These are phyloP conservation scores for Sebastes nivosus DNA, from an alignment of 2,797 vertebrate genomes.

Conservation along the genomic window DNA sequence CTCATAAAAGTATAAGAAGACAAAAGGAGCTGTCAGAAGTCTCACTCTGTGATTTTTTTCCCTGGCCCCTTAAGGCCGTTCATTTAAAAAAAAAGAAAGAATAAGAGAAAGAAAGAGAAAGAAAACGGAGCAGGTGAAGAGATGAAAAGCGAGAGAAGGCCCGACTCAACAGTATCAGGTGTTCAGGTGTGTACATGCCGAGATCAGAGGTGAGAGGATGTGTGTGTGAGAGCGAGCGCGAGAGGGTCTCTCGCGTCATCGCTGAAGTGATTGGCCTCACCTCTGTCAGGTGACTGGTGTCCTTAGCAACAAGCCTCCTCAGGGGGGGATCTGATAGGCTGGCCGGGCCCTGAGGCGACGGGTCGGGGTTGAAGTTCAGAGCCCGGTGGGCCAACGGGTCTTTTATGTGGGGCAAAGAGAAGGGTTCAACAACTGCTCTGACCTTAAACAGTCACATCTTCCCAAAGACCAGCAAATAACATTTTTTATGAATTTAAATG, in stretches of 20 bases:
- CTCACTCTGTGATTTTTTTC: slow-evolving; percentile 42
- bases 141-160: slow-evolving; percentile 66
- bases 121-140: slow-evolving; percentile 51
- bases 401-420: slow-evolving; percentile 7
- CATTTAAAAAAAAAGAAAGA: slow-evolving; percentile 32
- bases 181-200: slow-evolving; percentile 64
- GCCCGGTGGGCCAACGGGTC: slow-evolving; percentile 3
- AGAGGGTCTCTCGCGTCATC: slow-evolving; percentile 20
- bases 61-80: slow-evolving; percentile 49
- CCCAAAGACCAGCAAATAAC: not conserved
- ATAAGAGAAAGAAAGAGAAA: slow-evolving; percentile 23
- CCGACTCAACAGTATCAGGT: slow-evolving; percentile 78
- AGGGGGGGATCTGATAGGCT: slow-evolving; percentile 36
- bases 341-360: slow-evolving; percentile 56
- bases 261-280: slow-evolving; percentile 48
- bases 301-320: slow-evolving; percentile 46
- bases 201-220: slow-evolving; percentile 67
- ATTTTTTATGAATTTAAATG: not conserved
- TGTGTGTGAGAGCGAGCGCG: slow-evolving; percentile 28
- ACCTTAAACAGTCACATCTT: not conserved
- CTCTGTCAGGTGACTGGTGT: slow-evolving; percentile 64
- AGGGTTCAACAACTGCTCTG: not conserved
- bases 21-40: slow-evolving; percentile 57
- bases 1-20: slow-evolving; percentile 52
- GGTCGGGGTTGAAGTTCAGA: slow-evolving; percentile 58